Evolutionary conservation across 1,140 invertebrate genomes (phyloP).

Genomic region (Halesus radiatus): DNA sequence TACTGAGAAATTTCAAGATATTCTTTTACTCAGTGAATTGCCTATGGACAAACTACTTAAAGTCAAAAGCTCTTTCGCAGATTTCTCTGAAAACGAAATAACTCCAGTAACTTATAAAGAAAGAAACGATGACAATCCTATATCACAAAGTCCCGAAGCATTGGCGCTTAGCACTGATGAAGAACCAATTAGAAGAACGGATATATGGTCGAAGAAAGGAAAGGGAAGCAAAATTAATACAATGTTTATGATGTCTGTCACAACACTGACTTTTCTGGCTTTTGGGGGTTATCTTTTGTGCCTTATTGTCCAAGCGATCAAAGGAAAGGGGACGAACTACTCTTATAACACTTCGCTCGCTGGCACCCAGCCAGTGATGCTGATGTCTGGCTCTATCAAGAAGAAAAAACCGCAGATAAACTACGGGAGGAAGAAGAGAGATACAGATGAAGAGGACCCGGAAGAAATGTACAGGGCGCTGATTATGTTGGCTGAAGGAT

Average conservation of each 20-base stretch:
- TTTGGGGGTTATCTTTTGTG: slow-evolving; percentile 84
- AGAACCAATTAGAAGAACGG: slow-evolving; percentile 63
- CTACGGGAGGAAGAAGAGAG: slow-evolving; percentile 64
- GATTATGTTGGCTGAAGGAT: slow-evolving; percentile 71
- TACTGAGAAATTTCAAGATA: slow-evolving; percentile 50
- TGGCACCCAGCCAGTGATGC: slow-evolving; percentile 60
- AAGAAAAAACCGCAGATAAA: slow-evolving; percentile 64
- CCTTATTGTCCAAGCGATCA: slow-evolving; percentile 79
- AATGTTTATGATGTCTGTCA: slow-evolving; percentile 80
- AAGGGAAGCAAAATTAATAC: slow-evolving; percentile 72
- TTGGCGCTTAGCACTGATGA: slow-evolving; percentile 61
- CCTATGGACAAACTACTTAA: slow-evolving; percentile 65
- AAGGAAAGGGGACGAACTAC: slow-evolving; percentile 66
- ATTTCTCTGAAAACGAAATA: slow-evolving; percentile 51
- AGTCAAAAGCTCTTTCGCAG: slow-evolving; percentile 64
- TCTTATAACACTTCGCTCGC: slow-evolving; percentile 57
- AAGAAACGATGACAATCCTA: not conserved
- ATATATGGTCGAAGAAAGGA: slow-evolving; percentile 60
- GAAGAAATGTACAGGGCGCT: slow-evolving; percentile 70
- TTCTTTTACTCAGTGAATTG: slow-evolving; percentile 64
- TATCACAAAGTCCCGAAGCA: slow-evolving; percentile 59
- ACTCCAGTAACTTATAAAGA: not conserved
- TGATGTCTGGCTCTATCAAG: slow-evolving; percentile 65
- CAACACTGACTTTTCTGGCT: slow-evolving; percentile 81
- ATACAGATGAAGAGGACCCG: slow-evolving; percentile 61